Base-by-base conservation (phyloP, 2,113 vertebrate species). In the Nothoprocta pentlandii region DNA sequence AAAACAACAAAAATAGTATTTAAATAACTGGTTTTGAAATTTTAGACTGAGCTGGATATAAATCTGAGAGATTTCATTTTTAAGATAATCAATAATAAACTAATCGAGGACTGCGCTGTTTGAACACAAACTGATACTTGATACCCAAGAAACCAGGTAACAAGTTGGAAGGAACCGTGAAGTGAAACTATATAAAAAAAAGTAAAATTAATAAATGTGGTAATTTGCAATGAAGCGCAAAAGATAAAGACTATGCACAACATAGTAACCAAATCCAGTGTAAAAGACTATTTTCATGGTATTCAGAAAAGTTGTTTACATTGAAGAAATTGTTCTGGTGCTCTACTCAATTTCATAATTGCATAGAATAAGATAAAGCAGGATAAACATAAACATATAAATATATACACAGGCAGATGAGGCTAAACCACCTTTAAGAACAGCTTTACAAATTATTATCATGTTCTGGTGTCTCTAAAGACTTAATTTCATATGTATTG, bases 41-140 rank as follows among this genome's bases (percentile, higher is more conserved):
- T 71, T 92, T 46, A 53, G 91, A 42, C 36, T 64, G 26, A 46
- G 20, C 25, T 47, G 20, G 32, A 26, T 34, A 77, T 8, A 28
- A 25, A 58, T 44, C 41, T 30, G 46, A 81, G 30, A 41, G 34
- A 16, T 68, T 88, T 83, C n/a, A 26, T 61, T 87, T 81, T 61
- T 23, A 36, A 49, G 49, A 26, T 51, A 75, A 26, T 9, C 51
- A 80, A 77, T 21, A 80, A 82, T 49, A 80, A 91, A 91, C 28
- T 47, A 66, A 77, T 42, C 68, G 71, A 83, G 53, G 68, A 10
- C 41, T 89, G 42, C 8, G 23, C 19, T 84, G 39, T 80, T 94
- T 84, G 53, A 88, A 88, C 87, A 77, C 9, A 91, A 92, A 80
- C 61, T 44, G 49, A 71, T 74, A 77, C 77, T 63, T 80, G 64